These are phyloP conservation scores for Argya squamiceps DNA, from an alignment of 2,797 vertebrate genomes.

Conservation along the genomic window DNA sequence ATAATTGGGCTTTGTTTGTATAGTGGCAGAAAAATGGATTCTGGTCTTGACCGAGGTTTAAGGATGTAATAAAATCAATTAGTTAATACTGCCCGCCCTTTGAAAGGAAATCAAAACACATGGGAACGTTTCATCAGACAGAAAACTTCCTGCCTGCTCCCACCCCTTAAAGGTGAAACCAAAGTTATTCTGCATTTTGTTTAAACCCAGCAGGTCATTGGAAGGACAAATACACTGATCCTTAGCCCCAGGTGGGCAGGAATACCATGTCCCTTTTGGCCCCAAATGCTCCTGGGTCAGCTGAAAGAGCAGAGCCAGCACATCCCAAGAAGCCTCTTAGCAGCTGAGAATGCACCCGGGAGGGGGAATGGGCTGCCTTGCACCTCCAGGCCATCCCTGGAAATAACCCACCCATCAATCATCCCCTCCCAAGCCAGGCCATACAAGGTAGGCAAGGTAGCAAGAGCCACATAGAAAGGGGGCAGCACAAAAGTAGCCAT, in stretches of 20 bases:
- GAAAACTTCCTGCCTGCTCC: background rate
- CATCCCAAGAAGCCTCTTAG: slow-evolving; percentile 25
- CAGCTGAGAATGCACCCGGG: slow-evolving; percentile 65
- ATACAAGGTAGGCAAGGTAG: slow-evolving; percentile 65
- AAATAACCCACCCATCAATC: slow-evolving; percentile 75
- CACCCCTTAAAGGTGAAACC: background rate
- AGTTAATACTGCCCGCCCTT: background rate
- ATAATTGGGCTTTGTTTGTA: slow-evolving; percentile 26
- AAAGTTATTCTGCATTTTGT: background rate
- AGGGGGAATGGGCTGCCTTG: slow-evolving; percentile 67
- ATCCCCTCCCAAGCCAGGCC: slow-evolving; percentile 76
- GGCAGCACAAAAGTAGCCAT: background rate
- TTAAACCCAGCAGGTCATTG: background rate
- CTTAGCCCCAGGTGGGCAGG: background rate
- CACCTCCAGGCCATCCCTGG: slow-evolving; percentile 75
- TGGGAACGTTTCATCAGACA: background rate
- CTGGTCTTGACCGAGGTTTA: slow-evolving; percentile 11
- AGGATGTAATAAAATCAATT: slow-evolving; percentile 45
- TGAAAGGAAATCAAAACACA: slow-evolving; percentile 1
- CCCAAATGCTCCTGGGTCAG: slow-evolving; percentile 41
- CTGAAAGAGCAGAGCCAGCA: slow-evolving; percentile 31
- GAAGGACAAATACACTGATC: background rate
- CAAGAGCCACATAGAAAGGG: rapidly evolving
- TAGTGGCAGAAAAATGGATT: slow-evolving; percentile 8
- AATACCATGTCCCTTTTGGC: background rate